Base-by-base conservation (phyloP, 2,888 invertebrate species). In the Stegana nigrithorax region DNA sequence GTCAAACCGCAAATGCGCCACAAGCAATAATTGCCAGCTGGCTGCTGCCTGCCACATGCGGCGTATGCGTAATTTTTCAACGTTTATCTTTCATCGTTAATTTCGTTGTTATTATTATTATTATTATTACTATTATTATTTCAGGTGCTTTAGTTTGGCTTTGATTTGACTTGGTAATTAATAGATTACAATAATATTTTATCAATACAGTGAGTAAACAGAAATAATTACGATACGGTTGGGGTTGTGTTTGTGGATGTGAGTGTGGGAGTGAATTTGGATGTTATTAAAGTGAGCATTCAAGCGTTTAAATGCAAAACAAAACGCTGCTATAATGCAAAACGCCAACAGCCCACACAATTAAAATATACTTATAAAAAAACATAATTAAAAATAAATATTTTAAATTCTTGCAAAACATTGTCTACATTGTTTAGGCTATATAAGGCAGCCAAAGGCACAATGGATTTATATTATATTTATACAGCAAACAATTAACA, bases 151-250 rank as follows among this genome's bases (percentile, higher is more conserved):
- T 8, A 4, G 25, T 25, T 50, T 6, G 25, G 2, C 27, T 56
- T 55, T 53, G 53, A 29, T 53, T 32, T 29, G 19, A 53, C 10
- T 29, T 39, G 12, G 26, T 44, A 58, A 58, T 58, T 58, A 44
- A 58, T 27, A 27, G 27, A 44, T 58, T 58, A 26, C n/a, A 39
- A 42, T 42, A 23, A 25, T 39, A 58, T 44, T 55, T 29, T 29
- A 27, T 29, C 19, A 44, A 17, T 2, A 5, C 45, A 45, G 5
- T 45, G 45, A 32, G 2, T 4, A 32, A 12, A 2, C n/a, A 32
- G 8, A 32, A 0, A 8, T 12, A 32, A 32, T 0, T 2, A 32
- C 2, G n/a, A 32, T 32, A 32, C n/a, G n/a, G n/a, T 32, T 32
- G 32, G 10, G 2, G 10, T 45, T 8, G 45, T 10, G 19, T 19